Evolutionary conservation across 2,888 invertebrate genomes (phyloP), one percentile per base, ranked within the genome.

Genomic region (Drosophila nr. perissopoda): DNA sequence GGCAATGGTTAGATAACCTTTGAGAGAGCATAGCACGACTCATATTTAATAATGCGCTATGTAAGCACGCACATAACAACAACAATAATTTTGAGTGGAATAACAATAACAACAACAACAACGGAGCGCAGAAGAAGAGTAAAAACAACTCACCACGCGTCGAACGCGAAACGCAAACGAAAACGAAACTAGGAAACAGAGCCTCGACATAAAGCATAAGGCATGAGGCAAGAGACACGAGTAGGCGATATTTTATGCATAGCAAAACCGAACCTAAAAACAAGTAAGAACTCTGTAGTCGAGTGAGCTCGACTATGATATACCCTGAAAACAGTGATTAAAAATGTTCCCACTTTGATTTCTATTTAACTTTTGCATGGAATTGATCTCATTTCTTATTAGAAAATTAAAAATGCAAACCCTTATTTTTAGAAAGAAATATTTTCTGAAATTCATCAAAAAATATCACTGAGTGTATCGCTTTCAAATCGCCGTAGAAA

Each of bases 11-110:
- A 86, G 80, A 82, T 86, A 85, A 85, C 78, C 82, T 85, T 85
- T 85, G 56, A 38, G 85, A 88, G 85, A 85, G 72, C 80, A 65
- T 52, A 74, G 70, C 59, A 66, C 75, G 79, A 72, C 75, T 83
- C 86, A 81, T 85, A 88, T 88, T 88, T 85, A 88, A 88, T 86
- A 88, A 77, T 83, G 82, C 76, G 83, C 85, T 81, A 73, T 75
- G 73, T 82, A 70, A 70, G 76, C 72, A 68, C 74, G 71, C 42
- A 68, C 77, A 72, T 42, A 66, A 61, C 59, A 72, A 69, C 63
- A 61, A 76, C 46, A 74, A 68, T 42, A 79, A 64, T 36, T 31
- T 36, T 10, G 56, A 29, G 36, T 40, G 27, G 42, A 58, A 61
- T 36, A 71, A 63, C 48, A 58, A 57, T 31, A 71, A 65, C 48